phyloP scores from a whole-genome alignment of 1,140 invertebrate species.

The Teleopsis dalmanni region DNA sequence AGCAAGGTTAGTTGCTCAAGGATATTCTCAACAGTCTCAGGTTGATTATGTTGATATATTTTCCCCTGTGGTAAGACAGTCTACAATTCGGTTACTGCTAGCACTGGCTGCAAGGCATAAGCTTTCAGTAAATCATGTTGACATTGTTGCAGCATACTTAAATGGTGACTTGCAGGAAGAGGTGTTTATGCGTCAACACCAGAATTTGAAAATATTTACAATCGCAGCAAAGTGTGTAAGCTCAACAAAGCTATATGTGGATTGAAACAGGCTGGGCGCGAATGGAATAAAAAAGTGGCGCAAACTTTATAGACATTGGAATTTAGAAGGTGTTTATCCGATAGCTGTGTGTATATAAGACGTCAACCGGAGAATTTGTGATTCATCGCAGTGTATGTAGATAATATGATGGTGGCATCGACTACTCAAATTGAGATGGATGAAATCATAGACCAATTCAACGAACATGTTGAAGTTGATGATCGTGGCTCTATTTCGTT shows the following conservation, averaged over 20 bases:
- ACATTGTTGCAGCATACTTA: slow-evolving; percentile 18
- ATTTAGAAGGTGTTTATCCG: slow-evolving; percentile 8
- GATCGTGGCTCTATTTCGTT: too few species aligned
- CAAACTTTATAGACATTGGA: slow-evolving; percentile 14
- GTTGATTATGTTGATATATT: slow-evolving; percentile 10
- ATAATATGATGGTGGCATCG: too few species aligned
- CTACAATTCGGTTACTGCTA: slow-evolving; percentile 17
- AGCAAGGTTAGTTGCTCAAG: slow-evolving; percentile 28
- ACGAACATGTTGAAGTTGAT: too few species aligned
- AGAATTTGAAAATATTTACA: too few species aligned
- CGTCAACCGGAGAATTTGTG: background rate
- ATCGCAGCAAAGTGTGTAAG: slow-evolving; percentile 24
- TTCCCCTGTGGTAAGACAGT: slow-evolving; percentile 1
- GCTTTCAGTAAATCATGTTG: slow-evolving; percentile 21
- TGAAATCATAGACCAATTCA: too few species aligned
- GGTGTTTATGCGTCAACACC: slow-evolving; percentile 32
- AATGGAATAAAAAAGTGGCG: slow-evolving; percentile 28
- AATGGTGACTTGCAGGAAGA: slow-evolving; percentile 1
- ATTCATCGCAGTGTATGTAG: slow-evolving; percentile 3
- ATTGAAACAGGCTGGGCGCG: slow-evolving; percentile 30
- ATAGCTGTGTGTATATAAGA: slow-evolving; percentile 12
- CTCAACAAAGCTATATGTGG: slow-evolving; percentile 33
- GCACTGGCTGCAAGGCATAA: slow-evolving; percentile 14
- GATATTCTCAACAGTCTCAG: slow-evolving; percentile 3
- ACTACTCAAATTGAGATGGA: too few species aligned